Percentiles rank a stretch among this genome's conserved stretches.
These are phyloP conservation scores for Otus sunia DNA, from an alignment of 2,113 vertebrate species.

Conservation along the genomic window DNA sequence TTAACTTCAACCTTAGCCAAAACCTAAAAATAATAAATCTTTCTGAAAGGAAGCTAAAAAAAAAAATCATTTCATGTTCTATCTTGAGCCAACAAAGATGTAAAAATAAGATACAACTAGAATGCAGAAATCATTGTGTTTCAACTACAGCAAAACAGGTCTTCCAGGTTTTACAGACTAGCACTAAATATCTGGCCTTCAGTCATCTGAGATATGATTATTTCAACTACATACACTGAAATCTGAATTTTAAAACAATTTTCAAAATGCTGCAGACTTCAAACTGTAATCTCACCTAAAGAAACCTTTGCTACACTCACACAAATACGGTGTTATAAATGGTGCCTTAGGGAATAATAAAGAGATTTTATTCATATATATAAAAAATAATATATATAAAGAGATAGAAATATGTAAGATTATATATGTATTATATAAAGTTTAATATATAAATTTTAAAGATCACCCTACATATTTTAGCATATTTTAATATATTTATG, in stretches of 20 bases:
- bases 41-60: slow-evolving; percentile 15
- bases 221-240: background rate
- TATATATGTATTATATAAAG: background rate
- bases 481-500: background rate
- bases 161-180: background rate
- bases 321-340: background rate
- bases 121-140: background rate
- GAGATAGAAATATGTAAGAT: background rate
- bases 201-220: background rate
- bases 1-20: background rate
- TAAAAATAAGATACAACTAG: background rate
- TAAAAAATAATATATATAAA: background rate
- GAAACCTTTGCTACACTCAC: background rate
- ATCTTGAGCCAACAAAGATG: background rate
- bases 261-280: background rate
- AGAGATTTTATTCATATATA: background rate
- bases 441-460: background rate
- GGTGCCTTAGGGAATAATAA: background rate
- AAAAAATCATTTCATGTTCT: background rate
- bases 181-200: background rate
- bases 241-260: background rate
- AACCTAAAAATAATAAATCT: slow-evolving; percentile 31
- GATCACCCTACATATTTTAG: background rate
- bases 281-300: background rate
- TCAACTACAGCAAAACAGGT: background rate